These are phyloP conservation scores for Eupithecia subumbrata DNA, from an alignment of 2,888 invertebrate genomes.

Conservation along the genomic window DNA sequence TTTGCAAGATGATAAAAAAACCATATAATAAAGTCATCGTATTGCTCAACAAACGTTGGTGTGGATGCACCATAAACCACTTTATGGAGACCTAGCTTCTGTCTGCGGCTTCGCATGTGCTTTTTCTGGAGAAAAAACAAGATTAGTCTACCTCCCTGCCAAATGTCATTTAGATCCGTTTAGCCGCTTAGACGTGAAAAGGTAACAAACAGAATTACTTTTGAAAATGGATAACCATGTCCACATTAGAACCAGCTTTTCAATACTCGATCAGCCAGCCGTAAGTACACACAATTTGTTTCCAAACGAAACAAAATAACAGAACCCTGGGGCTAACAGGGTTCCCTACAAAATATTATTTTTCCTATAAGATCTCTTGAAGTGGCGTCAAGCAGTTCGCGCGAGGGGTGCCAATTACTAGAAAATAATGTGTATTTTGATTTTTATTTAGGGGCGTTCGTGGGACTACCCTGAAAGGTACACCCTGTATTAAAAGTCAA, in stretches of 20 bases:
- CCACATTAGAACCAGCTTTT: not conserved
- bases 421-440: conserved; percentile 79
- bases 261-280: conserved; percentile 5
- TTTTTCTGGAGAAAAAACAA: not conserved
- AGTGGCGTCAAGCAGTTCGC: conserved; percentile 77
- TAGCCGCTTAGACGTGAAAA: too few relatives aligned
- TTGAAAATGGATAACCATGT: not conserved
- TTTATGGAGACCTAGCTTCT: not conserved
- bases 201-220: too few relatives aligned
- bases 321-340: conserved; percentile 62
- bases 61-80: not conserved
- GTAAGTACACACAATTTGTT: conserved; percentile 49
- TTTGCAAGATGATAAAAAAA: not conserved
- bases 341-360: conserved; percentile 59
- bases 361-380: conserved; percentile 80
- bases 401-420: conserved; percentile 82
- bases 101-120: not conserved
- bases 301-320: conserved; percentile 71
- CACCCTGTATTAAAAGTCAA: conserved; percentile 79
- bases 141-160: too few relatives aligned
- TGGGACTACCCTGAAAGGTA: conserved; percentile 80
- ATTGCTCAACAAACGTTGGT: not conserved
- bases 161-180: too few relatives aligned
- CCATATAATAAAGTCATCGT: not conserved
- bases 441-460: conserved; percentile 83